Percentiles rank a stretch among this genome's conserved stretches.
phyloP scores from a whole-genome alignment of 1,140 invertebrate species.

The Danaus melanippus region DNA sequence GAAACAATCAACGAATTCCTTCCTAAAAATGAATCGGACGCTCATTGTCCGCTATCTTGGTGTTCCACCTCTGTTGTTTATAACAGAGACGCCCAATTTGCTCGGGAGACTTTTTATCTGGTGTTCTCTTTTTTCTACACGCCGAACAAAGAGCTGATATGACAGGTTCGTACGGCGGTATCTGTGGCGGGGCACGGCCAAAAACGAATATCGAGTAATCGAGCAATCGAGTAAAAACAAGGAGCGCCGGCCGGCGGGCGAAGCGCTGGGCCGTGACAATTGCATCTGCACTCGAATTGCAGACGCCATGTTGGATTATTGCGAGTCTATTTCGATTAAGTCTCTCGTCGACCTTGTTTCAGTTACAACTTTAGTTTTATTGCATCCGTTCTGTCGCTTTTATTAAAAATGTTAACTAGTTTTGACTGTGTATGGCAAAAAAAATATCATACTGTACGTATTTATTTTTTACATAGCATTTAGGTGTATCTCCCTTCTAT shows the following conservation, averaged over 20 bases:
- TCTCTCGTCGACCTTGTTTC: slow-evolving; percentile 31
- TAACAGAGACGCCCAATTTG: slow-evolving; percentile 69
- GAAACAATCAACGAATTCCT: slow-evolving; percentile 66
- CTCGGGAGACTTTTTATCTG: slow-evolving; percentile 66
- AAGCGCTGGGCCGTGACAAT: slow-evolving; percentile 61
- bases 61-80: slow-evolving; percentile 68
- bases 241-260: slow-evolving; percentile 34
- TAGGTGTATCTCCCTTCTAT: no score
- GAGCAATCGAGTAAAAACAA: slow-evolving; percentile 64
- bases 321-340: slow-evolving; percentile 53
- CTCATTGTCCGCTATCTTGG: slow-evolving; percentile 67
- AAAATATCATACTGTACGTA: neutral
- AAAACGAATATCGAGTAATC: slow-evolving; percentile 59
- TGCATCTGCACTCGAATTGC: slow-evolving; percentile 56
- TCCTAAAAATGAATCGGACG: slow-evolving; percentile 57
- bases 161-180: slow-evolving; percentile 61
- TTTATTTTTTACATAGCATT: no score
- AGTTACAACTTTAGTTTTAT: slow-evolving; percentile 9
- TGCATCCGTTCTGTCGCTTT: slow-evolving; percentile 1
- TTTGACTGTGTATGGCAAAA: neutral
- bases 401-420: slow-evolving; percentile 4
- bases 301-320: slow-evolving; percentile 63
- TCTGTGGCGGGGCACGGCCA: slow-evolving; percentile 46
- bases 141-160: slow-evolving; percentile 64
- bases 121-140: slow-evolving; percentile 55